Base-by-base conservation (phyloP, 2,888 invertebrate species). In the Meganola albula region DNA sequence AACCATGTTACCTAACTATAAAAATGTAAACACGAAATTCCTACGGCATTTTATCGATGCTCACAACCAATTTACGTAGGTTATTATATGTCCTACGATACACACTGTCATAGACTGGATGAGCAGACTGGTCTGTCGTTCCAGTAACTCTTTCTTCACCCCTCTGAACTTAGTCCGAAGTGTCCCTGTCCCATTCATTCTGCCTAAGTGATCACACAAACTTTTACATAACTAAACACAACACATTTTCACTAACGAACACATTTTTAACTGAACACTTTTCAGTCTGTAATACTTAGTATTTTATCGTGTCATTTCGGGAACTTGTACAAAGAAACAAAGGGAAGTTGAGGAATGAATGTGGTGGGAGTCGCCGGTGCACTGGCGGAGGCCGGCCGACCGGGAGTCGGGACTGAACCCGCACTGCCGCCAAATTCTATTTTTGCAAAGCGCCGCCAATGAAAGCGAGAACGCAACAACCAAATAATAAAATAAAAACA, bases 71-170 rank as follows among this genome's bases (percentile, higher is more conserved):
- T 6, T 23, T 20, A 3, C n/a, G 9, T 8, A 23, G 10, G 10
- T 32, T n/a, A 24, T 16, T 10, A 29, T 21, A 31, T 38, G 21
- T 28, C 25, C 14, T 28, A 29, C 20, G 18, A 37, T 63, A 92
- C 93, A 88, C 88, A 94, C 94, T 72, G 94, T 94, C 93, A 94
- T 93, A 29, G 90, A 90, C 69, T 92, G 91, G 51, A 93, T 88
- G 60, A 92, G 88, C 52, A 91, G 79, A 61, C 90, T 91, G n/a
- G 92, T 91, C 74, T 92, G 92, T 52, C 90, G 85, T 47, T 92
- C 91, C 45, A 94, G 67, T 58, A 91, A 88, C 60, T 93, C 92
- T 71, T 92, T 94, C 65, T 91, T 93, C 37, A 94, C 85, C 21
- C 94, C 94, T 58, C 93, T 89, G 72, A 94, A 93, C 63, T 88